Conservation (phyloP, 2,888 invertebrate species). For the Luffia ferchaultella region DNA sequence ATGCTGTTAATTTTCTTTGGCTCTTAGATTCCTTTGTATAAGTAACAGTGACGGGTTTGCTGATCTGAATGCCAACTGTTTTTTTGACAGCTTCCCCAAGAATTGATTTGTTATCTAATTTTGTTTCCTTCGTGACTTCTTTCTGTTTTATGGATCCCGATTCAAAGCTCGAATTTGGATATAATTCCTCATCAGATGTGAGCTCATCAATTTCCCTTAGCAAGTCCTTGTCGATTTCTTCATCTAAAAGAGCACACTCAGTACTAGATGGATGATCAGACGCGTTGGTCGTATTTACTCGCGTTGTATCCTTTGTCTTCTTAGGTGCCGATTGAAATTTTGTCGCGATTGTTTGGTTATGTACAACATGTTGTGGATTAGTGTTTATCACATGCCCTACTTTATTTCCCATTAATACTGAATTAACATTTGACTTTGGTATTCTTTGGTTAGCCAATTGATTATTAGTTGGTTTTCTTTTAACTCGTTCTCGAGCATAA, state of each 20-base stretch:
- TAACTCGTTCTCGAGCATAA: background rate
- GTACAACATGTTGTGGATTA: background rate
- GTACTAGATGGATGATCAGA: background rate
- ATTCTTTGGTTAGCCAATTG: background rate
- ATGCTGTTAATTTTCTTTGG: too few relatives aligned
- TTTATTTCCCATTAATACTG: background rate
- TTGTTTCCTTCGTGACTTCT: background rate
- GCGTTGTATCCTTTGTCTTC: background rate
- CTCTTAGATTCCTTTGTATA: too few relatives aligned
- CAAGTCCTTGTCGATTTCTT: constrained; percentile 51
- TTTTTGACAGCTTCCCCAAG: too few relatives aligned
- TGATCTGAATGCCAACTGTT: too few relatives aligned
- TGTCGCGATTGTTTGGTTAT: too few relatives aligned
- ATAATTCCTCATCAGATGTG: constrained; percentile 39
- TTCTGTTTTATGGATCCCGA: background rate
- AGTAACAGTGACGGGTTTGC: too few relatives aligned
- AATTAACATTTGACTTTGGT: background rate
- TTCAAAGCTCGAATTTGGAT: background rate
- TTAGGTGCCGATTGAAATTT: background rate
- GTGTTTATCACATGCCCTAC: background rate
- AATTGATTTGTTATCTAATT: background rate
- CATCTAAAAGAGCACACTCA: constrained; percentile 44
- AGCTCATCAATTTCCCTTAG: constrained; percentile 52
- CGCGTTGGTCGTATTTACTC: too few relatives aligned
- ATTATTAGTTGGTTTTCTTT: background rate